Evolutionary conservation across 2,888 invertebrate genomes (phyloP), one percentile per base, ranked within the genome.

Genomic region (Poecilus cupreus): DNA sequence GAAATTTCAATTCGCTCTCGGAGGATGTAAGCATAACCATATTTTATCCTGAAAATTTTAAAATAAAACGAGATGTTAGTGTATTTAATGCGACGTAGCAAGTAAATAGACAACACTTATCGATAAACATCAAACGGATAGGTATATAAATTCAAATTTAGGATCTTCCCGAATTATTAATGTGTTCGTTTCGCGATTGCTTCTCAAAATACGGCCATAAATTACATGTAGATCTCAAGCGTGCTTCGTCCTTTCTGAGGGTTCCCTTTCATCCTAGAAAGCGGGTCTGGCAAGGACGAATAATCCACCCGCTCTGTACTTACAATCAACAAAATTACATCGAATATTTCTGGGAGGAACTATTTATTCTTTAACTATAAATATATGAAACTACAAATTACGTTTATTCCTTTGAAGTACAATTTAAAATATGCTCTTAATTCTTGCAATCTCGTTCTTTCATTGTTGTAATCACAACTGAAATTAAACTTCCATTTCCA

Each of bases 81-180:
- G 20, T 20, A 54, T 22, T 22, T 54, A 54, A 54, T 54, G 54
- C 8, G 6, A 26, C 32, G 22, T 26, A 11, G 24, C 11, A 60
- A 60, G 46, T 72, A 22, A 72, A 72, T 72, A 46, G 46, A 18
- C 72, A 43, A 24, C 72, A 72, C 72, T 72, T 72, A 43, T 72
- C 46, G 72, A 72, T 43, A 46, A 72, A 72, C 26, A 72, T 26
- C 72, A 20, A 46, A 43, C 46, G 46, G 46, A 72, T 49, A 72
- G 72, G 72, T 72, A 72, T 24, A 72, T 72, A 72, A 72, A 72
- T 72, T 46, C 72, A 72, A 72, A 72, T 72, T 72, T 72, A 24
- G 72, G 39, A 22, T 18, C 46, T 22, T 22, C 11, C 16, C 3
- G 72, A 49, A 46, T 72, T 72, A 72, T 43, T 72, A 24, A 72